These are phyloP conservation scores for Gymnothorax javanicus DNA, from an alignment of 2,797 vertebrate genomes.

Conservation along the genomic window DNA sequence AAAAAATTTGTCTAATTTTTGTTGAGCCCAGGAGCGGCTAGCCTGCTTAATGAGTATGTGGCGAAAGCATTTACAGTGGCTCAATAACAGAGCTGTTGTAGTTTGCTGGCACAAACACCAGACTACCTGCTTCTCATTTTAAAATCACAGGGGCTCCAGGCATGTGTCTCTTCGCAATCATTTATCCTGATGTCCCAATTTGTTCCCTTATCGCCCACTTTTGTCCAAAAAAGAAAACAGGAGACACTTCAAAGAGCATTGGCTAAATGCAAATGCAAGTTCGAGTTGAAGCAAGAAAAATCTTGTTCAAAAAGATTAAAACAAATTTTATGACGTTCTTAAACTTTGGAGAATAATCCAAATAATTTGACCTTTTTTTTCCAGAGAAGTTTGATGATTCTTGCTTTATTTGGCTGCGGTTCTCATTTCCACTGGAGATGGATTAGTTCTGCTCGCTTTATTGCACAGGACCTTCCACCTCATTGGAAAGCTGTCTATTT, in stretches of 20 bases:
- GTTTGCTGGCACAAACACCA: not conserved
- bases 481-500: not conserved
- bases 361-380: not conserved
- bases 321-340: too few relatives aligned
- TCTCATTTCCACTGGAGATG: not conserved
- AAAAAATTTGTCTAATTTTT: too few relatives aligned
- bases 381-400: not conserved
- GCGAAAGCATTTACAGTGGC: too few relatives aligned
- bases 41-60: too few relatives aligned
- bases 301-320: not conserved
- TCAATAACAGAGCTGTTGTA: not conserved
- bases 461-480: not conserved
- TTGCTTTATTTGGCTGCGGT: not conserved
- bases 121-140: not conserved
- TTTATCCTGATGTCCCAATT: not conserved
- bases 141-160: not conserved
- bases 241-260: not conserved
- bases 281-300: not conserved
- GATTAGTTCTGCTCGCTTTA: not conserved
- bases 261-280: not conserved
- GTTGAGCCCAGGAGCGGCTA: too few relatives aligned
- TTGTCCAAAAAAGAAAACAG: not conserved
- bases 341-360: too few relatives aligned
- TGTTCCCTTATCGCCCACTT: not conserved
- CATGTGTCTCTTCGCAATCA: not conserved